Base-by-base conservation (phyloP, 2,797 vertebrate species). In the Hippocampus kuda region DNA sequence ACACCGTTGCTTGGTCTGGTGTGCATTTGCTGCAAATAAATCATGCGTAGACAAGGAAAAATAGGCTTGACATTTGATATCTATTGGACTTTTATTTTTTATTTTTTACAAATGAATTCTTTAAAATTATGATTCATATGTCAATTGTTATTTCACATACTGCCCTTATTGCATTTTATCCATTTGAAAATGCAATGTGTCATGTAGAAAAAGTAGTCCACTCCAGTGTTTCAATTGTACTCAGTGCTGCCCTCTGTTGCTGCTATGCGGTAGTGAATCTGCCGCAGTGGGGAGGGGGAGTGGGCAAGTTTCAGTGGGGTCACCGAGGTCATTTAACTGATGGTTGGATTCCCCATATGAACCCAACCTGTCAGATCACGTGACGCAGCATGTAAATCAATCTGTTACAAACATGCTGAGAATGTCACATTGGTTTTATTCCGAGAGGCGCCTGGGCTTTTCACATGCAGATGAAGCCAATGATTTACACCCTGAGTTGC, bases 241-340 rank as follows among this genome's bases (percentile, higher is more conserved):
- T 34, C 3, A 18, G 68, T 44, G 64, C 71, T 68, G 77, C 81
- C 84, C 77, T 72, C 85, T 87, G 67, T 68, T 68, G 80, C 69
- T 48, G 57, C 53, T 34, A 41, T 42, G 2, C 64, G 67, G 71
- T 72, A 75, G 6, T 82, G 61, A 72, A 54, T 41, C 53, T 68
- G 7, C 53, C 67, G 9, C 20, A 53, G 30, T 26, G 16, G 41
- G 46, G 68, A 66, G 62, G 16, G 60, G 53, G 60, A 38, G 65
- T 15, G 68, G 67, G 42, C 38, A 62, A 20, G 27, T 64, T 53
- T 72, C 53, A 66, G 60, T 15, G 70, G 77, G 79, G 79, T 85
- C 78, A 77, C 34, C 70, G 75, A 86, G 79, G 80, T 80, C 72
- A 70, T 78, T 76, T 68, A 24, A 66, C 13, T 73, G 2, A 68